Conservation (phyloP, 92 coral and sea anemone species). For the Bergia puertoricense region DNA sequence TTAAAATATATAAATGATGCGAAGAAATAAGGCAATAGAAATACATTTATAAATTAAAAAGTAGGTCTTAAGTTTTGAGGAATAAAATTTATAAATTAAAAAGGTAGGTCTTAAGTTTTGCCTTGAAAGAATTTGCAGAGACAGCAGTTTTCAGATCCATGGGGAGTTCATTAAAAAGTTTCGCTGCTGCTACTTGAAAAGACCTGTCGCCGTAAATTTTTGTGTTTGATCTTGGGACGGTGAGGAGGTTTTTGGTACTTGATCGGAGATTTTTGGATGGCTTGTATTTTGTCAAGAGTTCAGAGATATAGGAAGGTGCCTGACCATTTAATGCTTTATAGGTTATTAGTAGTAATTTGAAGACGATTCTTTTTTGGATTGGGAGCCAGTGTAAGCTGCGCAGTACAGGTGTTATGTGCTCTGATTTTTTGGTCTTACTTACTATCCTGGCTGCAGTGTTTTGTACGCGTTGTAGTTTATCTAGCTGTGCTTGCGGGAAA, state of each 20-base stretch:
- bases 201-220: conserved; percentile 1
- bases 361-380: neutral
- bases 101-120: neutral
- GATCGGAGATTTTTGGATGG: too few species aligned
- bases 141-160: neutral
- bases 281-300: too few species aligned
- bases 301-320: neutral
- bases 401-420: neutral
- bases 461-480: neutral
- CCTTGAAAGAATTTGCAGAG: too few species aligned
- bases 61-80: neutral
- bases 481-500: conserved; percentile 10
- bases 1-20: neutral
- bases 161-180: neutral
- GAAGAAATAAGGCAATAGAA: neutral
- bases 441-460: neutral
- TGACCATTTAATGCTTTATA: too few species aligned
- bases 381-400: conserved; percentile 1
- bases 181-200: too few species aligned
- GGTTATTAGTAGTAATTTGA: too few species aligned
- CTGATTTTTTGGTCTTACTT: conserved; percentile 1
- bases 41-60: too few species aligned
- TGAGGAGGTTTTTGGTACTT: too few species aligned
- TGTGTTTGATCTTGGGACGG: too few species aligned
- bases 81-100: too few species aligned